A percentile compares a stretch with the other conserved stretches of the same genome.
Conservation (phyloP, 2,113 vertebrate genomes). For the Rousettus leschenaultii region DNA sequence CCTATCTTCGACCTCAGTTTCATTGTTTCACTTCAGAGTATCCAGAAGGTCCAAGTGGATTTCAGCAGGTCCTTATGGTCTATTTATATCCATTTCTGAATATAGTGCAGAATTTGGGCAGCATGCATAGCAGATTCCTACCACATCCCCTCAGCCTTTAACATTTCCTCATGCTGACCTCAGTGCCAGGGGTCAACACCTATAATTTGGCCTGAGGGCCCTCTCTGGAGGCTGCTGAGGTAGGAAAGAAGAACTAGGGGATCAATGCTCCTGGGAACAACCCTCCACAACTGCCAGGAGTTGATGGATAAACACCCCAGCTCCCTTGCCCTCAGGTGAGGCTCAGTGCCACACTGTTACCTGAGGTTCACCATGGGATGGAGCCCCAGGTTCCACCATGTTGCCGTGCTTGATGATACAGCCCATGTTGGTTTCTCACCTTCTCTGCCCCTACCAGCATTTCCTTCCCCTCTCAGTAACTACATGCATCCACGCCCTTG, state of each 20-base stretch:
- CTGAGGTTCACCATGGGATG: rapidly evolving
- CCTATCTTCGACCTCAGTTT: not conserved
- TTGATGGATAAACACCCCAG: not conserved
- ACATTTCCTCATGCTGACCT: not conserved
- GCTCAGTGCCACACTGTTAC: rapidly evolving
- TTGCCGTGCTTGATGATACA: not conserved
- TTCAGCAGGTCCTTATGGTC: not conserved
- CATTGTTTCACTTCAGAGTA: not conserved
- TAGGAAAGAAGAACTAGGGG: not conserved
- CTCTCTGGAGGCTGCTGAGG: not conserved
- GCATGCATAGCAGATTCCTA: rapidly evolving
- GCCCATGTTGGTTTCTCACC: not conserved
- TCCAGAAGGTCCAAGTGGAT: not conserved
- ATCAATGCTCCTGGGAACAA: not conserved
- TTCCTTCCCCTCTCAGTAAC: not conserved
- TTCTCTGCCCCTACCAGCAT: not conserved
- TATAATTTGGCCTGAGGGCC: no score
- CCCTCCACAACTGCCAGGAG: rapidly evolving
- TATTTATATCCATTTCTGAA: not conserved
- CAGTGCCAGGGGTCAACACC: no score
- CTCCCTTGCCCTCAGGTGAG: not conserved
- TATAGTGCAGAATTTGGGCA: not conserved
- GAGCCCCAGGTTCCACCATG: not conserved
- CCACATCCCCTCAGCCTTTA: not conserved
- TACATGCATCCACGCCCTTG: rapidly evolving